phyloP scores from a whole-genome alignment of 2,888 invertebrate species.

The Ornithoptera alexandrae region DNA sequence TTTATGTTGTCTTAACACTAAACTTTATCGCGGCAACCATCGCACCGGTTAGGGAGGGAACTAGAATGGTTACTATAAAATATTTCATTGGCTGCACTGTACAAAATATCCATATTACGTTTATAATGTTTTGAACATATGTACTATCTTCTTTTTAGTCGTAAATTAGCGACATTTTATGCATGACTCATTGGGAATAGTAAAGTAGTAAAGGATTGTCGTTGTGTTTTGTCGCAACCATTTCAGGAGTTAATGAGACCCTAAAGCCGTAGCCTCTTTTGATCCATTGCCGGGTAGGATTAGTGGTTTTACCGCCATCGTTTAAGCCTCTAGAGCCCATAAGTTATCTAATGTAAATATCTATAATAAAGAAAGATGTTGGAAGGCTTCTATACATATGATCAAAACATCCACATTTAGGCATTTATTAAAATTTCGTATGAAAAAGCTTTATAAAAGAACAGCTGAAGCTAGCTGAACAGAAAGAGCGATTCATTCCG shows the following conservation, averaged over 20 bases:
- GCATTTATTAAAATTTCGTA: too few species aligned
- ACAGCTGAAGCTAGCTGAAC: neutral
- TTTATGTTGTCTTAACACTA: conserved; percentile 55
- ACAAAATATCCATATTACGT: conserved; percentile 6
- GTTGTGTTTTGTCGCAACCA: too few species aligned
- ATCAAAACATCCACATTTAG: too few species aligned
- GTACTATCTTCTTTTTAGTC: neutral
- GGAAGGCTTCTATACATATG: neutral
- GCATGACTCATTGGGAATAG: too few species aligned
- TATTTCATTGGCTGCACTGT: conserved; percentile 18
- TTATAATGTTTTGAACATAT: neutral
- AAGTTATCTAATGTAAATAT: neutral
- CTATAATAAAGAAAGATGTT: neutral
- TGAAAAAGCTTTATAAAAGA: neutral
- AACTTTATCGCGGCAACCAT: conserved; percentile 40
- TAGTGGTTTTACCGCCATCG: too few species aligned
- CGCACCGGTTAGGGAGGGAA: conserved; percentile 26
- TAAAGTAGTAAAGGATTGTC: too few species aligned
- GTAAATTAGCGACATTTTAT: too few species aligned
- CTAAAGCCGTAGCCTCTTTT: too few species aligned
- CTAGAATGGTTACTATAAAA: conserved; percentile 24
- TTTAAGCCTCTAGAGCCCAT: neutral
- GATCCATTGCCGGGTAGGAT: too few species aligned
- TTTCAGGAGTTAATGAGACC: too few species aligned
- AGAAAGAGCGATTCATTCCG: neutral